Base-by-base conservation (phyloP, 2,888 invertebrate species). In the Blomia tropicalis region DNA sequence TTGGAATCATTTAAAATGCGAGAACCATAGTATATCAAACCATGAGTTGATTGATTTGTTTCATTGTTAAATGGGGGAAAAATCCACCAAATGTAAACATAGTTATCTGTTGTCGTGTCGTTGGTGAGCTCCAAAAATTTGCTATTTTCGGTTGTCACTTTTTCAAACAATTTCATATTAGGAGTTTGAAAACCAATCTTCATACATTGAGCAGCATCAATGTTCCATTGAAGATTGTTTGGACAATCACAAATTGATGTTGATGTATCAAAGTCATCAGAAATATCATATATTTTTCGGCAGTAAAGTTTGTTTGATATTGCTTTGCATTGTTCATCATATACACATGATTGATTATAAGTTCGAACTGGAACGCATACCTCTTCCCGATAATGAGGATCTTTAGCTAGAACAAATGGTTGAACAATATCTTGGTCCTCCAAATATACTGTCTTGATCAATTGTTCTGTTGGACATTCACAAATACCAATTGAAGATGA, bases 31-130 rank as follows among this genome's bases (percentile, higher is more conserved):
- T 47, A 47, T 7, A 25, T 7, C 22, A 47, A 7, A 11, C 51
- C 51, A n/a, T 47, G 51, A 11, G 23, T 47, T 14, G 51, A 47
- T 19, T 7, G n/a, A 25, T 7, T 11, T 47, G 51, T 11, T 47
- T 47, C 23, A 19, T 47, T n/a, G 7, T 11, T 7, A 36, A n/a
- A 25, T 7, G 51, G 51, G 7, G 23, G 51, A n/a, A 47, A 47
- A 47, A 47, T 47, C 51, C 51, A 47, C 51, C 51, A 47, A 19
- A 47, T 47, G 51, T 36, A 36, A 17, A 47, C 51, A 14, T 11
- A 47, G 11, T 47, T n/a, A 14, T 27, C n/a, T 47, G 22, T 11
- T 7, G 5, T 27, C 7, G 51, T 25, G n/a, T n/a, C n/a, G 51
- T n/a, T 47, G 7, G 51, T 47, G 23, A 14, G 23, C 27, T 47